phyloP scores from a whole-genome alignment of 2,888 invertebrate genomes.

The Choristoneura rosaceana region DNA sequence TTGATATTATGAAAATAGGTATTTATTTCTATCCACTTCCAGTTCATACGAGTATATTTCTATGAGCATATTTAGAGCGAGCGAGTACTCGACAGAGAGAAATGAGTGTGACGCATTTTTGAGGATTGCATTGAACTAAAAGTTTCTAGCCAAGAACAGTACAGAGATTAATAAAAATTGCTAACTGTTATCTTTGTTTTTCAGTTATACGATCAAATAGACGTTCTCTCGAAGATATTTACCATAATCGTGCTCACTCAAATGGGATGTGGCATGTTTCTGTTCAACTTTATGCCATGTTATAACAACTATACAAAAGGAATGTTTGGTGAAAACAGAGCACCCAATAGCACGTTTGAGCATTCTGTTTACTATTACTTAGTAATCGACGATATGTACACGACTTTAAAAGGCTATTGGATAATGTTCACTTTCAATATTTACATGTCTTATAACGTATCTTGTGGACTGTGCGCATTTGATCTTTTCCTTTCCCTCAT shows the following conservation, averaged over 20 bases:
- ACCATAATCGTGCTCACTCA: not conserved
- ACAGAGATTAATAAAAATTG: too few relatives aligned
- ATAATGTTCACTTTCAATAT: not conserved
- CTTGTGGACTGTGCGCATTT: not conserved
- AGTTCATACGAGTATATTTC: too few relatives aligned
- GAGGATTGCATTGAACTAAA: too few relatives aligned
- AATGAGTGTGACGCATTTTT: not conserved
- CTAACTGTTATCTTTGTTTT: not conserved
- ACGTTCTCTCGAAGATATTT: not conserved
- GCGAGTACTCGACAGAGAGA: too few relatives aligned
- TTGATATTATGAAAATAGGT: too few relatives aligned
- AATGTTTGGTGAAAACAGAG: slow-evolving; percentile 7
- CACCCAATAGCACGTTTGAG: slow-evolving; percentile 9
- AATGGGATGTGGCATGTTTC: not conserved
- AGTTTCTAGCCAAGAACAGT: too few relatives aligned
- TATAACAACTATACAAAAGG: slow-evolving; percentile 8
- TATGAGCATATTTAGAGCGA: too few relatives aligned
- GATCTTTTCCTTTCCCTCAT: slow-evolving; percentile 13
- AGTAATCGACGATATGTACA: not conserved
- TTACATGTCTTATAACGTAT: not conserved
- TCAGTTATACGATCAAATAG: slow-evolving; percentile 3
- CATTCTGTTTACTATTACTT: slow-evolving; percentile 9
- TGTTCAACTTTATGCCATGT: slow-evolving; percentile 8
- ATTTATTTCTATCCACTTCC: too few relatives aligned
- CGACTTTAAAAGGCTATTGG: not conserved